A percentile compares a stretch with the other conserved stretches of the same genome.
phyloP scores from a whole-genome alignment of 2,113 vertebrate genomes.

The Rana temporaria region DNA sequence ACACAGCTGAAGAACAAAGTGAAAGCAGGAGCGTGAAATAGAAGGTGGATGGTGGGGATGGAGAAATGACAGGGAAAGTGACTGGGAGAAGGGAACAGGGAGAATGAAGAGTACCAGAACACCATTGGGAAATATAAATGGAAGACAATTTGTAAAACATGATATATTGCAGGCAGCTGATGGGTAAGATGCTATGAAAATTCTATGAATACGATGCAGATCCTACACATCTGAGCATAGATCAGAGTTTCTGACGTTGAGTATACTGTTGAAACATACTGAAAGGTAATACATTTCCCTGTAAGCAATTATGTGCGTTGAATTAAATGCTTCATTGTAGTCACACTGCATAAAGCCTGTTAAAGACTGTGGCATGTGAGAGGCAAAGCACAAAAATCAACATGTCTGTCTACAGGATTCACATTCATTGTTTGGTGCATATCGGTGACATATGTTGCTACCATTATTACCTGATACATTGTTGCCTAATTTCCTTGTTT shows the following conservation, averaged over 20 bases:
- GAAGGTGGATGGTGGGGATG: background rate
- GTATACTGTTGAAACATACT: background rate
- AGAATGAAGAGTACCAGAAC: background rate
- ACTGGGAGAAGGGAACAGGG: background rate
- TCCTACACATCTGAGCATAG: background rate
- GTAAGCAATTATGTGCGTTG: background rate
- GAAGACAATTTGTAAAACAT: background rate
- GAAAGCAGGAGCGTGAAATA: background rate
- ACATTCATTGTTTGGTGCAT: too few relatives aligned
- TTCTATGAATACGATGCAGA: too few relatives aligned
- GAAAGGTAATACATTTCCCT: slow-evolving; percentile 7
- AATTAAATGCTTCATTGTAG: background rate
- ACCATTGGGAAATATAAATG: background rate
- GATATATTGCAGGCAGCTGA: too few relatives aligned
- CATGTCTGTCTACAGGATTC: too few relatives aligned
- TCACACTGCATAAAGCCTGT: background rate
- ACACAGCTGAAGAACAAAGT: slow-evolving; percentile 33
- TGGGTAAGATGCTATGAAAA: too few relatives aligned
- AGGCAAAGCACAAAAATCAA: background rate
- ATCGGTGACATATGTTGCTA: too few relatives aligned
- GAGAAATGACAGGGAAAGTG: background rate
- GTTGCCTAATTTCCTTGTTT: too few relatives aligned
- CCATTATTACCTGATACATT: too few relatives aligned
- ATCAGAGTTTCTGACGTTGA: background rate
- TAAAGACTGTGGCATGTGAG: background rate